Evolutionary conservation across 2,888 invertebrate species (phyloP).

Genomic region (Mactromeris polynyma): DNA sequence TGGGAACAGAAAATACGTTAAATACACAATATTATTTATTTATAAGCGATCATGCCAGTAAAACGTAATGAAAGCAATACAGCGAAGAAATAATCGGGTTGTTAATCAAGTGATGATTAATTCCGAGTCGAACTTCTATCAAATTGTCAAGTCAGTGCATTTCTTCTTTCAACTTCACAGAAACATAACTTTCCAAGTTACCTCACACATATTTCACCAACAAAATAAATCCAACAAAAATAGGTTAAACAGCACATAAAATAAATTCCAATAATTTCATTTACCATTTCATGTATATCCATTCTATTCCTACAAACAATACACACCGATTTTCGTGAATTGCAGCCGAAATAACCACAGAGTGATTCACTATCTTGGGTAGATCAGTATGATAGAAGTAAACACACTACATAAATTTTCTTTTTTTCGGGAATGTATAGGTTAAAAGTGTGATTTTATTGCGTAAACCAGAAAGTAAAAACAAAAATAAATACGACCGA

Average conservation of each 20-base stretch:
- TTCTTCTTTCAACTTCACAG: background rate
- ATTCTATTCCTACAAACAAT: conserved; percentile 31
- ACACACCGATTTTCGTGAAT: conserved; percentile 21
- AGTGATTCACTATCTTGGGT: conserved; percentile 22
- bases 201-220: background rate
- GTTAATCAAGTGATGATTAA: background rate
- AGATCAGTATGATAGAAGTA: background rate
- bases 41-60: background rate
- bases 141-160: background rate
- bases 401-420: background rate
- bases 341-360: conserved; percentile 48
- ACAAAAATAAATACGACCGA: background rate
- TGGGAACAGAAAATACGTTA: too few species aligned
- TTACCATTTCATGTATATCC: conserved; percentile 45
- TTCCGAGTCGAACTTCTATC: background rate
- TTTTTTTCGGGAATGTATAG: background rate
- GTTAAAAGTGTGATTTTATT: background rate
- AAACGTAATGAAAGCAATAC: background rate
- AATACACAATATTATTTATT: too few species aligned
- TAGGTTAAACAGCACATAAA: background rate
- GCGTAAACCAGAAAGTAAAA: background rate
- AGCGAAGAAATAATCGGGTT: background rate
- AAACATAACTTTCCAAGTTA: background rate
- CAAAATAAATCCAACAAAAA: background rate
- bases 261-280: conserved; percentile 17